These are phyloP conservation scores for Pseudomyrmex concolor DNA, from an alignment of 1,140 invertebrate genomes.

Conservation along the genomic window DNA sequence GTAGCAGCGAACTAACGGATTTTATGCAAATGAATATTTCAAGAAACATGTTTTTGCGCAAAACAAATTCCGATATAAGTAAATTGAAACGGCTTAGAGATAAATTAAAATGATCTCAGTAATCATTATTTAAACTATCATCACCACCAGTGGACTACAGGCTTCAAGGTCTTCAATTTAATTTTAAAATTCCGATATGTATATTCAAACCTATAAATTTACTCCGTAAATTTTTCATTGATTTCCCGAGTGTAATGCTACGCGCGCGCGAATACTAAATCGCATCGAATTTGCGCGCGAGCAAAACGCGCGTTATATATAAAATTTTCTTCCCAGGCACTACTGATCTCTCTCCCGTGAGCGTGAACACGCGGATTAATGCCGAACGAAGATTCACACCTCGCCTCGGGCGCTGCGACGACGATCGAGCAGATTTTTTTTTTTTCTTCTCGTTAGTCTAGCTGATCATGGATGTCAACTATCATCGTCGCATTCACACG, in stretches of 20 bases:
- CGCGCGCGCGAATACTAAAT: background rate
- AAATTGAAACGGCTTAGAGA: no score
- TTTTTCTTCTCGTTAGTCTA: conserved; percentile 36
- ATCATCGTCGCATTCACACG: conserved; percentile 32
- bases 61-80: no score
- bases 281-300: background rate
- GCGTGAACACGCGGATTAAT: conserved; percentile 48
- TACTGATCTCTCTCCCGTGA: conserved; percentile 9
- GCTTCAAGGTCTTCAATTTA: no score
- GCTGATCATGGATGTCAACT: conserved; percentile 42
- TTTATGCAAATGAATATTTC: background rate
- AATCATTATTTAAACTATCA: no score
- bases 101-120: no score
- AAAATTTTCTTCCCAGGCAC: conserved; percentile 3
- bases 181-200: no score
- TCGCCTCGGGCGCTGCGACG: conserved; percentile 8
- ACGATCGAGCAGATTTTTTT: conserved; percentile 14
- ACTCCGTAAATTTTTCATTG: no score
- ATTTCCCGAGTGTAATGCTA: no score
- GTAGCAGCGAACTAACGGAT: no score
- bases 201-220: no score
- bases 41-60: no score
- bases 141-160: no score
- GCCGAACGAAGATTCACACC: conserved; percentile 40
- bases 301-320: background rate